Evolutionary conservation across 1,140 invertebrate species (phyloP).

Genomic region (Sarcophaga bullata): DNA sequence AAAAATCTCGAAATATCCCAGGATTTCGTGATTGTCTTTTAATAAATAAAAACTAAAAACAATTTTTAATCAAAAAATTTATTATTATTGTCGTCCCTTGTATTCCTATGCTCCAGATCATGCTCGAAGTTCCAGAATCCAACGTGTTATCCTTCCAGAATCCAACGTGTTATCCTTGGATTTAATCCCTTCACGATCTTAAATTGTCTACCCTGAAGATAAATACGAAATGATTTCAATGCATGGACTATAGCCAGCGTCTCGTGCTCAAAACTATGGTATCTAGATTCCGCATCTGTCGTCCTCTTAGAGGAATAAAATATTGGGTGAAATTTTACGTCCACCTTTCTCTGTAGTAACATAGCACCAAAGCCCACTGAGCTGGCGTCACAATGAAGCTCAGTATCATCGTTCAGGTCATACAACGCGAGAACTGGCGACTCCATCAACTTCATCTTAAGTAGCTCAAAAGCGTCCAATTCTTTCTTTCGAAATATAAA

Average conservation of each 20-base stretch:
- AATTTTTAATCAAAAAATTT: no score
- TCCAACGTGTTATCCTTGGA: no score
- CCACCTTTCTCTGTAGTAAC: slow-evolving; percentile 48
- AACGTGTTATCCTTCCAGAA: no score
- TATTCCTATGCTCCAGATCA: no score
- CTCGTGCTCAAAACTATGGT: slow-evolving; percentile 67
- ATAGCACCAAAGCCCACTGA: slow-evolving; percentile 49
- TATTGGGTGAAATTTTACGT: slow-evolving; percentile 55
- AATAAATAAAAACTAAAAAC: no score
- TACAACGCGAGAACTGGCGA: slow-evolving; percentile 53
- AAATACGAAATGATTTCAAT: slow-evolving; percentile 67
- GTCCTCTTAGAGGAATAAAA: slow-evolving; percentile 64
- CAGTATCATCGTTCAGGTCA: slow-evolving; percentile 44
- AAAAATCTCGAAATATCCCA: no score
- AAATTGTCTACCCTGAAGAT: slow-evolving; percentile 66
- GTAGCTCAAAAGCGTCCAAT: slow-evolving; percentile 48
- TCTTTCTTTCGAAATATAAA: slow-evolving; percentile 49
- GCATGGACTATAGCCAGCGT: slow-evolving; percentile 67
- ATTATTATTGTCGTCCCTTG: no score
- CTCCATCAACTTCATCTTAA: slow-evolving; percentile 48
- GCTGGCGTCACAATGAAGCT: slow-evolving; percentile 54
- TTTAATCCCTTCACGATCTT: no score
- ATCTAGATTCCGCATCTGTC: slow-evolving; percentile 63
- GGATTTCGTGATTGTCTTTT: no score
- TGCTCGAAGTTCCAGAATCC: no score